phyloP scores from a whole-genome alignment of 2,888 invertebrate genomes.

The Empis livida region DNA sequence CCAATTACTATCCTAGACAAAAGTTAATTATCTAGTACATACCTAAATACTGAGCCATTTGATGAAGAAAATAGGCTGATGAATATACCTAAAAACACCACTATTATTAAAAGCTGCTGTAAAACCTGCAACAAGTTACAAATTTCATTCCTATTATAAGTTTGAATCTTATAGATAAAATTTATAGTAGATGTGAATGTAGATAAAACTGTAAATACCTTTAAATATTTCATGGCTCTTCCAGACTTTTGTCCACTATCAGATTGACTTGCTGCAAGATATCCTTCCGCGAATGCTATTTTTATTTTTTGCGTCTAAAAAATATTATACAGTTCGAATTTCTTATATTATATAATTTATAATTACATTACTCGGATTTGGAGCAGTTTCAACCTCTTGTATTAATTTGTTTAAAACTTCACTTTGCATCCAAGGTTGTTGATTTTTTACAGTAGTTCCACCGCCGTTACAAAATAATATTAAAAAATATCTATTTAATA shows the following conservation, averaged over 20 bases:
- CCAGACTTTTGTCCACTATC: slow-evolving; percentile 35
- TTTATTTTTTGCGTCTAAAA: slow-evolving; percentile 61
- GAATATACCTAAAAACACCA: slow-evolving; percentile 64
- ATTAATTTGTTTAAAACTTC: slow-evolving; percentile 15
- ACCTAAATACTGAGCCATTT: slow-evolving; percentile 58
- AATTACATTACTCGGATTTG: background rate
- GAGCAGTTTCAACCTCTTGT: background rate
- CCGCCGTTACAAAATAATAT: background rate
- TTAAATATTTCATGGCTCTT: slow-evolving; percentile 42
- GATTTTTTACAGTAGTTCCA: slow-evolving; percentile 14
- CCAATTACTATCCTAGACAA: too few species aligned
- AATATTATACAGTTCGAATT: background rate
- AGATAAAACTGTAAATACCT: slow-evolving; percentile 19
- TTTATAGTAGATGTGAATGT: too few species aligned
- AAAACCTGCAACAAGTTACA: slow-evolving; percentile 39
- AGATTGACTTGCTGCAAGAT: slow-evolving; percentile 53
- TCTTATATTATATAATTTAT: background rate
- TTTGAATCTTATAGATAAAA: too few species aligned
- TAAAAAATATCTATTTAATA: too few species aligned
- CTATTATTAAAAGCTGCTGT: slow-evolving; percentile 58
- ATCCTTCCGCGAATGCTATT: slow-evolving; percentile 86
- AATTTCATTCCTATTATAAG: too few species aligned
- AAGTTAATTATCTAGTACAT: slow-evolving; percentile 11
- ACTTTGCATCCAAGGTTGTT: slow-evolving; percentile 15
- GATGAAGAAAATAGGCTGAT: slow-evolving; percentile 59